phyloP scores from a whole-genome alignment of 2,888 invertebrate genomes.

The Campoplex nolae region DNA sequence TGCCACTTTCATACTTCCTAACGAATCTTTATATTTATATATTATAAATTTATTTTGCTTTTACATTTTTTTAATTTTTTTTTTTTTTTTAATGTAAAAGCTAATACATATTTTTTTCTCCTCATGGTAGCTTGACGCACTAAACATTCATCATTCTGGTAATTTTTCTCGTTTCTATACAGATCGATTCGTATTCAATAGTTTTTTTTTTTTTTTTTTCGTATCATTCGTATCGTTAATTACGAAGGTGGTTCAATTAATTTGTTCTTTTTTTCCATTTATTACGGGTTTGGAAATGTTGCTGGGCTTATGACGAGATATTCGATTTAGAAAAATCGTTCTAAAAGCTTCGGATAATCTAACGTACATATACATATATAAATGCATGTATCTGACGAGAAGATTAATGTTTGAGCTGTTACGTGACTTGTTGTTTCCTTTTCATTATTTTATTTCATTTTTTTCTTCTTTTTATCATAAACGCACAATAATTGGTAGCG shows the following conservation, averaged over 20 bases:
- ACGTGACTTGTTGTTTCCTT: slow-evolving; percentile 4
- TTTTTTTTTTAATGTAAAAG: slow-evolving; percentile 24
- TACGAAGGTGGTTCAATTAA: not conserved
- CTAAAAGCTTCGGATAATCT: slow-evolving; percentile 52
- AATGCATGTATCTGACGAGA: slow-evolving; percentile 27
- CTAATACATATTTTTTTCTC: slow-evolving; percentile 21
- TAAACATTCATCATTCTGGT: slow-evolving; percentile 16
- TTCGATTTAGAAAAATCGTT: slow-evolving; percentile 43
- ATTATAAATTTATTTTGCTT: not conserved
- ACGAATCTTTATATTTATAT: slow-evolving; percentile 14
- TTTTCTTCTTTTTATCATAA: not conserved
- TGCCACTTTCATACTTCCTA: slow-evolving; percentile 18
- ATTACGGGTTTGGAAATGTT: not conserved
- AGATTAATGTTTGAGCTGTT: slow-evolving; percentile 58
- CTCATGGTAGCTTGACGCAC: not conserved
- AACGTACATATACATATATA: slow-evolving; percentile 28
- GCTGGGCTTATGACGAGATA: slow-evolving; percentile 4
- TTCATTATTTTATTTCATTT: not conserved
- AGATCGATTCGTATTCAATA: slow-evolving; percentile 16
- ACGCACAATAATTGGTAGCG: not conserved
- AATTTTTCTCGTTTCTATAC: not conserved
- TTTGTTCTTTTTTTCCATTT: not conserved
- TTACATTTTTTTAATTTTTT: not conserved
- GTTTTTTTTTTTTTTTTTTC: not conserved
- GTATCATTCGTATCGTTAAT: slow-evolving; percentile 9